Evolutionary conservation across 2,797 vertebrate genomes (phyloP).

Genomic region (Chanos chanos): DNA sequence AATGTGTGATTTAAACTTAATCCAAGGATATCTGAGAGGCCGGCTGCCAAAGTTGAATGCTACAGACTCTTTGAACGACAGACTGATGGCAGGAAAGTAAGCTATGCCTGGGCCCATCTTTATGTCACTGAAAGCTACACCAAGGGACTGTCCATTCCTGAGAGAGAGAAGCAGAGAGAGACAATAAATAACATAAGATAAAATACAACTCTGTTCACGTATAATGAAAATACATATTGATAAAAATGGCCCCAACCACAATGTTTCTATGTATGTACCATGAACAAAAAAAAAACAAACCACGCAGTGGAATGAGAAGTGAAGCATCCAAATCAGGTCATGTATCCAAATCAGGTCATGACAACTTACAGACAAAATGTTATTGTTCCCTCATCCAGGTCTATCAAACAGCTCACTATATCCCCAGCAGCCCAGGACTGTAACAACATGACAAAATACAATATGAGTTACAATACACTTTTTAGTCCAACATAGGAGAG

Average conservation of each 20-base stretch:
- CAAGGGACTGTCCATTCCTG: conserved; percentile 91
- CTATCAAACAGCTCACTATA: conserved; percentile 95
- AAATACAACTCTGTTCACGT: not conserved
- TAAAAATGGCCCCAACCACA: no score
- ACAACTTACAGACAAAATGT: conserved; percentile 91
- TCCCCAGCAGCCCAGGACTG: conserved; percentile 98
- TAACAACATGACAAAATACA: no score
- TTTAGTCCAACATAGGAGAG: no score
- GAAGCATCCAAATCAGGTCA: not conserved
- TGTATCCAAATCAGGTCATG: not conserved
- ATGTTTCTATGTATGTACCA: no score
- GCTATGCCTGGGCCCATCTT: conserved; percentile 87
- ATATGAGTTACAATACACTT: not conserved
- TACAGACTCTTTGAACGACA: conserved; percentile 97
- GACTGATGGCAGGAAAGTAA: conserved; percentile 97
- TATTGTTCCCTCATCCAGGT: conserved; percentile 91
- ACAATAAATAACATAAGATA: not conserved
- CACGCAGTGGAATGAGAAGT: not conserved
- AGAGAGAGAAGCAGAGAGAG: conserved; percentile 14
- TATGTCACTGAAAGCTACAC: conserved; percentile 88
- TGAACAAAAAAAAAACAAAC: not conserved
- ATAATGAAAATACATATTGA: no score
- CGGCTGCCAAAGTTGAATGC: conserved; percentile 98
- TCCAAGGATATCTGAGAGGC: conserved; percentile 96
- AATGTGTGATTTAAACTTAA: not conserved